Percentiles rank a stretch among this genome's conserved stretches.
Conservation (phyloP, 2,113 vertebrate species). For the Rhea pennata region DNA sequence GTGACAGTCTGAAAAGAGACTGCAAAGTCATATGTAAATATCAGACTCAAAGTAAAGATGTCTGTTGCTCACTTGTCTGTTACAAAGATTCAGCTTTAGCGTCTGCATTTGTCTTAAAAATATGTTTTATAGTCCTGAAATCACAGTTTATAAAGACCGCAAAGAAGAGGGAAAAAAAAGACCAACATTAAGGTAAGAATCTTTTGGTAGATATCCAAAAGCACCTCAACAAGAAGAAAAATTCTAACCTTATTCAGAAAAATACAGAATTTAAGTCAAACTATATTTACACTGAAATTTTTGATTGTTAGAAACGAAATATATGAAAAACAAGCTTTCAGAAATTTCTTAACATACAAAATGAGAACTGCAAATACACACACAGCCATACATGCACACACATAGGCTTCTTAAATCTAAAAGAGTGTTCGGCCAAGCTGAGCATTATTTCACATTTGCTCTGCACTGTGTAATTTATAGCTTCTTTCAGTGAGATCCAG, state of each 20-base stretch:
- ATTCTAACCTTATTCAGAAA: conserved; percentile 30
- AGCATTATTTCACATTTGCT: neutral
- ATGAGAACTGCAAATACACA: neutral
- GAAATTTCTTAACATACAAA: neutral
- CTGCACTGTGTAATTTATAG: neutral
- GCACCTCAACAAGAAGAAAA: neutral
- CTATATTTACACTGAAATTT: neutral
- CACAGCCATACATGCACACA: neutral
- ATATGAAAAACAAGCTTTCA: neutral
- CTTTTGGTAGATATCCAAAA: conserved; percentile 35
- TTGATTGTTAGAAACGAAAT: neutral
- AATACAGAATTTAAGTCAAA: neutral
- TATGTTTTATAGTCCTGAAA: neutral
- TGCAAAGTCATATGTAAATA: conserved; percentile 17
- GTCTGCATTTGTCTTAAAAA: neutral
- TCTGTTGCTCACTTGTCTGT: conserved; percentile 20
- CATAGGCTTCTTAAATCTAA: neutral
- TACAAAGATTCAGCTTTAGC: neutral
- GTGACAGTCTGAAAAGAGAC: conserved; percentile 4
- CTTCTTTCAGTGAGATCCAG: neutral
- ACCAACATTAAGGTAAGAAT: neutral
- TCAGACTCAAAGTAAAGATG: conserved; percentile 11
- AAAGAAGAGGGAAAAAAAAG: neutral
- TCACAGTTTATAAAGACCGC: neutral
- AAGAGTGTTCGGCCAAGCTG: neutral